phyloP scores from a whole-genome alignment of 2,797 vertebrate species.

The Eulemur albifrons region DNA sequence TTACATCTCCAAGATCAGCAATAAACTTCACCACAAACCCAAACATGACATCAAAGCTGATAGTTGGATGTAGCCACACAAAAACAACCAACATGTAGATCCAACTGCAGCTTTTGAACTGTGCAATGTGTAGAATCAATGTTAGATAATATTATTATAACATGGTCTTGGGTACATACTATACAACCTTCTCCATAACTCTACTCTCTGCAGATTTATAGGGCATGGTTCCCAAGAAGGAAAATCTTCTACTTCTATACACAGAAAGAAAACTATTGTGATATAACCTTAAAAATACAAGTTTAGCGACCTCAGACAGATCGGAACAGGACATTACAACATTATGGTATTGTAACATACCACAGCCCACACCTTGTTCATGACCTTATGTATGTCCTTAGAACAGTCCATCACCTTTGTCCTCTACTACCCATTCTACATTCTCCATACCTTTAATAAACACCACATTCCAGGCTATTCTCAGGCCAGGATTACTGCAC shows the following conservation, averaged over 20 bases:
- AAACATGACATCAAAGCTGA: background rate
- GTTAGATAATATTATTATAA: background rate
- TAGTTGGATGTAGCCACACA: fast-evolving
- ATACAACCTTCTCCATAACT: background rate
- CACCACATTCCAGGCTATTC: background rate
- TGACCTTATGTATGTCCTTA: background rate
- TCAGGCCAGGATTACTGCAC: background rate
- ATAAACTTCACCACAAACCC: background rate
- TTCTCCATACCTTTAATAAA: background rate
- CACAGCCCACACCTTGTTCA: background rate
- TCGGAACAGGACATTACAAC: background rate
- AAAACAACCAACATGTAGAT: background rate
- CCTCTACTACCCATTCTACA: background rate
- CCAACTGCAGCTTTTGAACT: background rate
- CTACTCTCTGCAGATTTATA: background rate
- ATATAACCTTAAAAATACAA: background rate
- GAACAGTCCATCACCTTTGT: background rate
- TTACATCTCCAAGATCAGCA: background rate
- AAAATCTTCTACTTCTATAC: background rate
- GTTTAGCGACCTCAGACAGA: background rate
- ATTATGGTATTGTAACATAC: background rate
- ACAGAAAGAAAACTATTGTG: background rate
- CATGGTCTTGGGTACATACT: background rate
- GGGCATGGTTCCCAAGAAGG: background rate
- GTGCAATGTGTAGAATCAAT: background rate